Conservation (phyloP, 2,113 vertebrate genomes). For the Oreochromis spilurus region DNA sequence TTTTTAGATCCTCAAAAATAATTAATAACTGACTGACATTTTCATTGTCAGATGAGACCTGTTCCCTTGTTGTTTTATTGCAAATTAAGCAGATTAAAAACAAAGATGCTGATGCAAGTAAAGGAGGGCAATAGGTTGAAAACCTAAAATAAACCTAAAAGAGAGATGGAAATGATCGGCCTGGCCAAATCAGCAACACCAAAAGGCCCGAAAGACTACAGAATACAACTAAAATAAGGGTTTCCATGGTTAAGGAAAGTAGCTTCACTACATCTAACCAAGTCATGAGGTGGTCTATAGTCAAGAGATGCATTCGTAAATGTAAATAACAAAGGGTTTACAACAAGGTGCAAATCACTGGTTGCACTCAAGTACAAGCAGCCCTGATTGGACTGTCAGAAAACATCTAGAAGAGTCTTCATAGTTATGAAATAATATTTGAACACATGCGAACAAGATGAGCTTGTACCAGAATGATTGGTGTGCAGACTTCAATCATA, state of each 20-base stretch:
- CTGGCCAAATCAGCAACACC: background rate
- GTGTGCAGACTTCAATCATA: background rate
- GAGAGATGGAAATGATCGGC: background rate
- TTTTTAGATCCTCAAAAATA: background rate
- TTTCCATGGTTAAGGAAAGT: background rate
- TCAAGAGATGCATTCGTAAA: background rate
- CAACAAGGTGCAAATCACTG: background rate
- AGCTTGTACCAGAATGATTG: background rate
- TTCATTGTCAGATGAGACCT: background rate
- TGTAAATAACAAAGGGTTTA: background rate
- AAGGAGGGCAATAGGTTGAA: background rate
- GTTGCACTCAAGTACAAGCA: background rate
- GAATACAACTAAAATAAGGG: background rate
- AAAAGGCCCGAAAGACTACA: background rate
- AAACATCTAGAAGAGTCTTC: background rate
- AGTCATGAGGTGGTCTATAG: background rate
- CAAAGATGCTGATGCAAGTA: background rate
- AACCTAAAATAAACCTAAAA: background rate
- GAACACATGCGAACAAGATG: background rate
- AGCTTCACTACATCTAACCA: background rate
- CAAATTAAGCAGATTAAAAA: background rate
- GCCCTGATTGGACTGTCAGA: background rate
- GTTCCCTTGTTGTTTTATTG: background rate
- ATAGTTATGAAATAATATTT: background rate
- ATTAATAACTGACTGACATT: background rate